Percentiles rank a stretch among this genome's conserved stretches.
Evolutionary conservation across 1,140 invertebrate species (phyloP).

Genomic region (Rhopalosiphum maidis): DNA sequence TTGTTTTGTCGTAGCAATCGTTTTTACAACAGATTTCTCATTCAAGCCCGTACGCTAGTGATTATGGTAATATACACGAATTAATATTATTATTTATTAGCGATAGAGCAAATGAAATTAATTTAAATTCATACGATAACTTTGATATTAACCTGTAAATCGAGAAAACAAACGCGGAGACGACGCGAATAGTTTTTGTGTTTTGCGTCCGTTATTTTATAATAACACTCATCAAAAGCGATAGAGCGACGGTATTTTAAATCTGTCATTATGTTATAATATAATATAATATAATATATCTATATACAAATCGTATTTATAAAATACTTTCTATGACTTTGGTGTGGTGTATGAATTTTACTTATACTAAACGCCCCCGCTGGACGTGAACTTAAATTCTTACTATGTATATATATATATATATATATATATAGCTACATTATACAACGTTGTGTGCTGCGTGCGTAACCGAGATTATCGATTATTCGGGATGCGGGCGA

Average conservation of each 20-base stretch:
- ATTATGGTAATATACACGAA: too few species aligned
- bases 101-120: too few species aligned
- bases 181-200: background rate
- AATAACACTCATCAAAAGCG: background rate
- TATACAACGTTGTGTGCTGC: background rate
- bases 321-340: background rate
- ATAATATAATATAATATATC: too few species aligned
- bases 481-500: background rate
- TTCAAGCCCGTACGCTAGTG: too few species aligned
- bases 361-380: background rate
- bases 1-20: background rate
- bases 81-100: too few species aligned
- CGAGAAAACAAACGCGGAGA: background rate
- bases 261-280: background rate
- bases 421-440: background rate
- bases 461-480: background rate
- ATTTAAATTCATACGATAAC: too few species aligned
- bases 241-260: background rate
- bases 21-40: background rate
- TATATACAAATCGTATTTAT: background rate
- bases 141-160: background rate
- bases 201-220: background rate
- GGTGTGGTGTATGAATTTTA: background rate
- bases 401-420: too few species aligned
- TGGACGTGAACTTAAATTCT: background rate